Conservation (phyloP, 2,888 invertebrate species). For the Drosophila affinis region DNA sequence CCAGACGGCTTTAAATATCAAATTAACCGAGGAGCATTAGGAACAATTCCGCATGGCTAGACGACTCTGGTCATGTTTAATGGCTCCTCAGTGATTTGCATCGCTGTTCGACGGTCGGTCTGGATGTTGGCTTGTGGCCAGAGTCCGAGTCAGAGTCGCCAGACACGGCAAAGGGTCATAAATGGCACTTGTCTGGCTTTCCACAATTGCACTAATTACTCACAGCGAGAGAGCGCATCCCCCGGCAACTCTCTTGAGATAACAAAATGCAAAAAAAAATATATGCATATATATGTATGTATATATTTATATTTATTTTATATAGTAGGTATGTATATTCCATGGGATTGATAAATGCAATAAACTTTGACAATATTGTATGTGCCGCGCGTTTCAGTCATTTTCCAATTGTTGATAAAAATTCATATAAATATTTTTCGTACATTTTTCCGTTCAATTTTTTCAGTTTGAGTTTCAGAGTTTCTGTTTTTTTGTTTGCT, state of each 20-base stretch:
- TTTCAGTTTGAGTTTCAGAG: conserved; percentile 5
- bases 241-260: conserved; percentile 23
- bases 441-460: conserved; percentile 19
- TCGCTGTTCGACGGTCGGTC: conserved; percentile 22
- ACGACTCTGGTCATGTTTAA: conserved; percentile 65
- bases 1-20: conserved; percentile 62
- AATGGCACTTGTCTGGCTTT: conserved; percentile 43
- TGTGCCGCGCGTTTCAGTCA: conserved; percentile 47
- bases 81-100: conserved; percentile 72
- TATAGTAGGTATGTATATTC: not conserved
- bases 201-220: conserved; percentile 39
- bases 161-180: conserved; percentile 26
- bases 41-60: conserved; percentile 58
- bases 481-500: conserved; percentile 3
- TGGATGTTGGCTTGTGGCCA: conserved; percentile 2
- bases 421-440: conserved; percentile 48
- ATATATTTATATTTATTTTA: conserved; percentile 1
- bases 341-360: conserved; percentile 65
- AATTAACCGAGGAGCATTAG: conserved; percentile 46
- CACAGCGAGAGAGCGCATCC: conserved; percentile 1
- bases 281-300: not conserved
- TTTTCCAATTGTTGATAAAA: conserved; percentile 59
- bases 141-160: conserved; percentile 9
- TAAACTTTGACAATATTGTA: conserved; percentile 64
- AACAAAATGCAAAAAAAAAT: conserved; percentile 18